Conservation (phyloP, 1,140 invertebrate species). For the Hormaphis cornu region DNA sequence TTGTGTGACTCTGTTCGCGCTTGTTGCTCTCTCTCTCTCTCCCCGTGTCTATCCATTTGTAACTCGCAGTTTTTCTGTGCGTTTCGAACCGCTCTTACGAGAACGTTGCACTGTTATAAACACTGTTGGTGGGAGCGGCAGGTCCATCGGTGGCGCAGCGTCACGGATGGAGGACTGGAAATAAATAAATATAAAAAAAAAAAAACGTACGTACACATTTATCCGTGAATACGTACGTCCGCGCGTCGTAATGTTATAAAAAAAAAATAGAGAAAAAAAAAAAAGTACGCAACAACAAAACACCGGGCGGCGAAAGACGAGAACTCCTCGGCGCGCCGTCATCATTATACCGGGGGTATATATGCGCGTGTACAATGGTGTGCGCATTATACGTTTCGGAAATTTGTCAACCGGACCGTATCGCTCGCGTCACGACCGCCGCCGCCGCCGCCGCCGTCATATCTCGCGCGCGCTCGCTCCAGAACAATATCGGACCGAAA, state of each 20-base stretch:
- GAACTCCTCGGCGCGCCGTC: conserved; percentile 2
- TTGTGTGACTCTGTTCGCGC: background rate
- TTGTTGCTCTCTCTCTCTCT: background rate
- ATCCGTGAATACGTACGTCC: background rate
- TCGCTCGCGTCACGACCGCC: background rate
- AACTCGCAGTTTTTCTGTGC: background rate
- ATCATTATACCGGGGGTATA: too few species aligned
- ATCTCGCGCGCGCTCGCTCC: background rate
- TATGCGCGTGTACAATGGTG: too few species aligned
- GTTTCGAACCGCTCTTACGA: background rate
- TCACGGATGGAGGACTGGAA: conserved; percentile 25
- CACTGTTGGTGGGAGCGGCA: too few species aligned
- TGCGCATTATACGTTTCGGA: background rate
- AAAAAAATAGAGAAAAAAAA: background rate
- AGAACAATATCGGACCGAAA: conserved; percentile 6
- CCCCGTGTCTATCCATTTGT: background rate
- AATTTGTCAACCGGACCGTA: conserved; percentile 30
- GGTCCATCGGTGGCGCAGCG: conserved; percentile 16
- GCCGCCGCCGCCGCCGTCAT: background rate
- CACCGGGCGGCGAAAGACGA: conserved; percentile 3
- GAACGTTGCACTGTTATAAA: too few species aligned
- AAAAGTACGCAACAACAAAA: conserved; percentile 21
- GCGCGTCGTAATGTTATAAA: conserved; percentile 7
- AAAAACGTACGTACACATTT: background rate
- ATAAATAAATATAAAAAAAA: conserved; percentile 22